These are phyloP conservation scores for Stenichneumon culpator DNA, from an alignment of 2,888 invertebrate genomes.

Conservation along the genomic window DNA sequence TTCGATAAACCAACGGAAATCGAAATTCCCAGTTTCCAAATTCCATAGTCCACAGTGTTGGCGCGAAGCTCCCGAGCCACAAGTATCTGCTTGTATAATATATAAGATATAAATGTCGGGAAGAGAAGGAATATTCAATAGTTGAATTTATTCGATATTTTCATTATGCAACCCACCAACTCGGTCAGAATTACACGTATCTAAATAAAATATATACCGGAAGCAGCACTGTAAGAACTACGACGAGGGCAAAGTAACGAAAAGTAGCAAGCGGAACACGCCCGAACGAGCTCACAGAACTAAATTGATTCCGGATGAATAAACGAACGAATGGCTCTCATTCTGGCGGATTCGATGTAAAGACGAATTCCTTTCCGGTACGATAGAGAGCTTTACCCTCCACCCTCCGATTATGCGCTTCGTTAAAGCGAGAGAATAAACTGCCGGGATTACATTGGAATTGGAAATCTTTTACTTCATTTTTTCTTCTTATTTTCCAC, in stretches of 20 bases:
- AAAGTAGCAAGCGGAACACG: neutral
- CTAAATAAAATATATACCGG: neutral
- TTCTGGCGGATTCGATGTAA: slow-evolving; percentile 1
- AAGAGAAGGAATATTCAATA: too few relatives aligned
- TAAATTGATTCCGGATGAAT: slow-evolving; percentile 34
- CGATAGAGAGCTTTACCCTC: neutral
- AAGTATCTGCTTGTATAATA: too few relatives aligned
- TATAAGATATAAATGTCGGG: too few relatives aligned
- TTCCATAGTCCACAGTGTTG: too few relatives aligned
- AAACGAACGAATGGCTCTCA: slow-evolving; percentile 9
- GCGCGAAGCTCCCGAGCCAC: too few relatives aligned
- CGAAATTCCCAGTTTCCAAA: too few relatives aligned
- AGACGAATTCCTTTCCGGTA: slow-evolving; percentile 7
- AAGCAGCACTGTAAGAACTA: neutral
- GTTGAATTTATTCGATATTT: too few relatives aligned
- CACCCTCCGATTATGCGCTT: neutral
- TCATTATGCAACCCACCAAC: too few relatives aligned
- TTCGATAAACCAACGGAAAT: too few relatives aligned
- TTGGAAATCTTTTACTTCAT: neutral
- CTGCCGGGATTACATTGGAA: neutral
- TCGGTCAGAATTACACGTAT: too few relatives aligned
- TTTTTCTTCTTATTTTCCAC: neutral
- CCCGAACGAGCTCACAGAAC: slow-evolving; percentile 12
- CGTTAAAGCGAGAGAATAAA: slow-evolving; percentile 1
- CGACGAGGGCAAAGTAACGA: neutral